Percentiles rank a stretch among this genome's conserved stretches.
Conservation (phyloP, 2,888 invertebrate species). For the Aethes cnicana region DNA sequence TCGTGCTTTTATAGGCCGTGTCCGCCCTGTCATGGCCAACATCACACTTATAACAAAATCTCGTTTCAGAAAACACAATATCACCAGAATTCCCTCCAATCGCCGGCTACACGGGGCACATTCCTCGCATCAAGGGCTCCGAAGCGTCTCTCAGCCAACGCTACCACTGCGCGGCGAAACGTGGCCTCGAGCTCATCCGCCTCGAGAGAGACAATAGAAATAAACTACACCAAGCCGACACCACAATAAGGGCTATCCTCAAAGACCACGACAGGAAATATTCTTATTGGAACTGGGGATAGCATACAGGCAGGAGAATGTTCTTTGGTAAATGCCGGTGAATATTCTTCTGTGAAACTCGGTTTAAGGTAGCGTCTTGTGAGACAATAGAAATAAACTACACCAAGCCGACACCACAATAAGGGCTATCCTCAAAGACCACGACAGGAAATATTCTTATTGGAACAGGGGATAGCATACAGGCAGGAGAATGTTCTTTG, state of each 20-base stretch:
- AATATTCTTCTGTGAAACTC: too few relatives aligned
- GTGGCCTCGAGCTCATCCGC: slow-evolving; percentile 83
- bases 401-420: slow-evolving; percentile 66
- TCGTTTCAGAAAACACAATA: slow-evolving; percentile 82
- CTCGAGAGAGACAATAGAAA: slow-evolving; percentile 78
- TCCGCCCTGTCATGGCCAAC: too few relatives aligned
- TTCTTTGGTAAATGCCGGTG: slow-evolving; percentile 74
- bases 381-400: slow-evolving; percentile 72
- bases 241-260: slow-evolving; percentile 64
- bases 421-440: slow-evolving; percentile 63
- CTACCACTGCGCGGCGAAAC: slow-evolving; percentile 85
- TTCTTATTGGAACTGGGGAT: slow-evolving; percentile 80
- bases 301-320: slow-evolving; percentile 81
- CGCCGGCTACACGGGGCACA: slow-evolving; percentile 88
- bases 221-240: slow-evolving; percentile 64
- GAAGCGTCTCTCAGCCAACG: slow-evolving; percentile 86
- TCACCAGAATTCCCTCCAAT: slow-evolving; percentile 87
- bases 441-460: slow-evolving; percentile 71
- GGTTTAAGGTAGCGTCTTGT: too few relatives aligned
- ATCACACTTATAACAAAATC: background rate
- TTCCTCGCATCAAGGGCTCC: slow-evolving; percentile 85
- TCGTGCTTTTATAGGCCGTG: too few relatives aligned
- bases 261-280: slow-evolving; percentile 69
- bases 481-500: slow-evolving; percentile 79
- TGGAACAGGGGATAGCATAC: slow-evolving; percentile 82